phyloP scores from a whole-genome alignment of 64 coral and sea anemone genomes.

The Stylophora pistillata region DNA sequence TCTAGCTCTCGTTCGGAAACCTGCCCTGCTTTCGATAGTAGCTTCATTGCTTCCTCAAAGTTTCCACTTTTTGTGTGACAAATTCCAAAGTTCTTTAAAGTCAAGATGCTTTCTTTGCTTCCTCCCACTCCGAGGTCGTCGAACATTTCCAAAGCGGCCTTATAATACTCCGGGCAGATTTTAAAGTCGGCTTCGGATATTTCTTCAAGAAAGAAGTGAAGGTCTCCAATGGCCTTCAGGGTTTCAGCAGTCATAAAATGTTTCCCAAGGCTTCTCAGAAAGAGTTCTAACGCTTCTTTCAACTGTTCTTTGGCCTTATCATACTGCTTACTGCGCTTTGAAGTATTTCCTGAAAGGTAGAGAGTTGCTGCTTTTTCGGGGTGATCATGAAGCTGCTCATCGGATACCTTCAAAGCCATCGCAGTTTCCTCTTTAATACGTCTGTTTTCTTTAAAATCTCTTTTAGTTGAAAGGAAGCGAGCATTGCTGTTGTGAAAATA shows the following conservation, averaged over 20 bases:
- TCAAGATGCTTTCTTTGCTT: conserved; percentile 19
- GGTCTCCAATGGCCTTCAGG: conserved; percentile 29
- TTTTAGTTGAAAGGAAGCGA: neutral
- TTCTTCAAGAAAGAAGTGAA: neutral
- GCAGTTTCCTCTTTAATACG: neutral
- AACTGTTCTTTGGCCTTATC: conserved; percentile 16
- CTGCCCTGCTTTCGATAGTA: neutral
- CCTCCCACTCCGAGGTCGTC: neutral
- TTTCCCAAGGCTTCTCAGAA: neutral
- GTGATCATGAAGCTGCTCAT: neutral
- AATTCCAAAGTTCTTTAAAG: conserved; percentile 15
- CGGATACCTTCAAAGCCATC: neutral
- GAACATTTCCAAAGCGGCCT: conserved; percentile 15
- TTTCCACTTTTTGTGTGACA: neutral
- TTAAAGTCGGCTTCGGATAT: neutral
- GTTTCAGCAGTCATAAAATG: conserved; percentile 33
- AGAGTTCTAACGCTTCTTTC: conserved; percentile 2
- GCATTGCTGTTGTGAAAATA: conserved; percentile 14
- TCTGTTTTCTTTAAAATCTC: neutral
- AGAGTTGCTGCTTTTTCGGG: conserved; percentile 5
- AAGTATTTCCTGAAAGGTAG: neutral
- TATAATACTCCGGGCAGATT: neutral
- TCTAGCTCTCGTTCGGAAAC: conserved; percentile 20
- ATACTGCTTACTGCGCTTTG: neutral
- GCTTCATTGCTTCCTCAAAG: conserved; percentile 11